Base-by-base conservation (phyloP, 1,140 invertebrate species). In the Drosophila ironensis region DNA sequence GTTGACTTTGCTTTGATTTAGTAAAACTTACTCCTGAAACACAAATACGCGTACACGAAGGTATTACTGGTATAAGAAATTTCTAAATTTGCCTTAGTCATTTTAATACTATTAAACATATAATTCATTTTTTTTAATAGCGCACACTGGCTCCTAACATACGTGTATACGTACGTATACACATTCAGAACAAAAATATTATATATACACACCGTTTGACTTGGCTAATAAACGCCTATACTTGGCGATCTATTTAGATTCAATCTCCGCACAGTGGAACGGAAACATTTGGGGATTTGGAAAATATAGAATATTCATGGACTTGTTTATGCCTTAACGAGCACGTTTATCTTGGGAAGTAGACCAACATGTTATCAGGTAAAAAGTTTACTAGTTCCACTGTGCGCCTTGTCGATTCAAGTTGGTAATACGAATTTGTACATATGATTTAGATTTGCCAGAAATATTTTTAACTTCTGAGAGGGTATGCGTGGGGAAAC, bases 1-100 rank as follows among this genome's bases (percentile, higher is more conserved):
- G 72, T 59, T 84, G 78, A 84, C 77, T 37, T 14, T 81, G 60
- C 37, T 77, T 82, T 81, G 60, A 33, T 77, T 82, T 82, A 82
- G 77, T 82, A 64, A 22, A 50, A 28, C 78, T 84, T 77, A 77
- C 14, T 6, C 7, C 42, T 75, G 70, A 24, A 52, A 71, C 52
- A 54, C 16, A 22, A 37, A 48, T 60, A 60, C 51, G 37, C 42
- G 17, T 30, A 52, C 27, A 45, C 38, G 27, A 46, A 42, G 25
- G 35, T 46, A 52, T 53, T 71, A 71, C 45, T 40, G 42, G 51
- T 64, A 63, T 61, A 68, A 51, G 59, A 78, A 80, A 50, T 47
- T 57, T 50, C 48, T 56, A 45, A 53, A 41, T 38, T 57, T 48
- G 47, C 16, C 56, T 68, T 68, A 72, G 60, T 75, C 20, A 24